Conservation (phyloP, 2,113 vertebrate species). For the Petrocephalus microphthalmus region DNA sequence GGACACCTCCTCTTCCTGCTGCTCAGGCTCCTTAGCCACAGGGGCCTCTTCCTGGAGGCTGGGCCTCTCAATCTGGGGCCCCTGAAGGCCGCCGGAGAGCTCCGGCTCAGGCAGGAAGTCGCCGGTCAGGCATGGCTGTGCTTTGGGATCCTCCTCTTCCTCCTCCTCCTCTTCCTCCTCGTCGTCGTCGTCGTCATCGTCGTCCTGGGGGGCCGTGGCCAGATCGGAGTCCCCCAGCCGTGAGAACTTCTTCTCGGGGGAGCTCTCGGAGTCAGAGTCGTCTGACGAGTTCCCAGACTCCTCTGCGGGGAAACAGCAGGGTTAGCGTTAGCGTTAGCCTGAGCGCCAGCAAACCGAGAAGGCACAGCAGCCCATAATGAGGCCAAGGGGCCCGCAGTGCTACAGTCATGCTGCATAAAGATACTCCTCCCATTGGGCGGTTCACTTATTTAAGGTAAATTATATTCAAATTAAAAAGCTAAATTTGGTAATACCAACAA, state of each 20-base stretch:
- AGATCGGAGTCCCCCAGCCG: constrained; percentile 62
- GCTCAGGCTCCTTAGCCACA: constrained; percentile 32
- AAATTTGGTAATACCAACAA: background rate
- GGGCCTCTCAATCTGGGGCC: constrained; percentile 48
- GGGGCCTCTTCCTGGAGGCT: constrained; percentile 35
- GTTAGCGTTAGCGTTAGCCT: background rate
- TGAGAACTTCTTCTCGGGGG: constrained; percentile 59
- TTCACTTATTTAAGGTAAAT: background rate
- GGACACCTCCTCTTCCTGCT: constrained; percentile 35
- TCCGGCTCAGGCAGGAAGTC: constrained; percentile 51
- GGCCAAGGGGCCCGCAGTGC: background rate
- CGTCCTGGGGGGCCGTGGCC: constrained; percentile 33
- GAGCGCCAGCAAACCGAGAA: background rate
- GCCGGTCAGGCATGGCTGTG: constrained; percentile 45
- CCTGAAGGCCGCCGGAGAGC: constrained; percentile 59
- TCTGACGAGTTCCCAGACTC: constrained; percentile 69
- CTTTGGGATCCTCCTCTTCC: constrained; percentile 41
- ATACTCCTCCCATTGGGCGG: background rate
- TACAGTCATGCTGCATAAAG: background rate
- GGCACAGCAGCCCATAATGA: background rate
- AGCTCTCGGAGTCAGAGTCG: constrained; percentile 58
- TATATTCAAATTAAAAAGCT: background rate
- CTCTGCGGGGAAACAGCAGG: constrained; percentile 30
- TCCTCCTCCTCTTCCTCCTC: constrained; percentile 28
- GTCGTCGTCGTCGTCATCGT: constrained; percentile 26